Conservation (phyloP, 2,797 vertebrate genomes). For the Xenopus petersii region DNA sequence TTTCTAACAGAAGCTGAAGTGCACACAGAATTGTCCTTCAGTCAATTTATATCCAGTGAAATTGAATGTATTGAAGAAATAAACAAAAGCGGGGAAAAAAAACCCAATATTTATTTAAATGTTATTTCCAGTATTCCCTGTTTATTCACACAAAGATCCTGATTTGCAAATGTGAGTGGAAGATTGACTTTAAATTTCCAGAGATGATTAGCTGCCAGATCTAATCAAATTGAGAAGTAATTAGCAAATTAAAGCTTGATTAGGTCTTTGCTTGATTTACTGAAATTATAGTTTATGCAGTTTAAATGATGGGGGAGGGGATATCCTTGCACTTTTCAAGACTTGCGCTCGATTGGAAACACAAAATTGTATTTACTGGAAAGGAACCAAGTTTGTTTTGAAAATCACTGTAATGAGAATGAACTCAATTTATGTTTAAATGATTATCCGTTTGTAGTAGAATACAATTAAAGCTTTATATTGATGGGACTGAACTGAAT, state of each 20-base stretch:
- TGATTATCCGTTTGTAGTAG: constrained; percentile 25
- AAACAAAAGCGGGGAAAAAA: constrained; percentile 48
- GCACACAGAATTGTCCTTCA: constrained; percentile 50
- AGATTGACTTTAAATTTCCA: constrained; percentile 72
- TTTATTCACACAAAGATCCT: constrained; percentile 55
- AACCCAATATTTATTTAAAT: constrained; percentile 51
- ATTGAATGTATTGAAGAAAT: constrained; percentile 50
- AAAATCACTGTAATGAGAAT: constrained; percentile 33
- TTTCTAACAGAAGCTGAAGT: constrained; percentile 4
- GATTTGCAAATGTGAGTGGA: constrained; percentile 70
- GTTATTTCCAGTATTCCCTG: constrained; percentile 48
- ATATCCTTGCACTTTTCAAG: constrained; percentile 54
- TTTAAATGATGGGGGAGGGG: constrained; percentile 76
- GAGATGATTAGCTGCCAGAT: constrained; percentile 76
- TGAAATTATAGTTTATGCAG: constrained; percentile 77
- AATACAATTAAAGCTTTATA: constrained; percentile 21
- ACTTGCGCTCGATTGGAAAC: constrained; percentile 25
- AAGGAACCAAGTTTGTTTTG: constrained; percentile 36
- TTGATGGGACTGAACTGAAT: constrained; percentile 9
- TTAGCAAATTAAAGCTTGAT: constrained; percentile 81
- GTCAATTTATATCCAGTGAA: constrained; percentile 44
- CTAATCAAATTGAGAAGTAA: constrained; percentile 81
- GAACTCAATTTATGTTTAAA: constrained; percentile 33
- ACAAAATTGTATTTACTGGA: constrained; percentile 36
- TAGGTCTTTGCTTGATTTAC: constrained; percentile 77